A percentile compares a stretch with the other conserved stretches of the same genome.
Evolutionary conservation across 2,888 invertebrate genomes (phyloP).

Genomic region (Cryptophagus acutangulus): DNA sequence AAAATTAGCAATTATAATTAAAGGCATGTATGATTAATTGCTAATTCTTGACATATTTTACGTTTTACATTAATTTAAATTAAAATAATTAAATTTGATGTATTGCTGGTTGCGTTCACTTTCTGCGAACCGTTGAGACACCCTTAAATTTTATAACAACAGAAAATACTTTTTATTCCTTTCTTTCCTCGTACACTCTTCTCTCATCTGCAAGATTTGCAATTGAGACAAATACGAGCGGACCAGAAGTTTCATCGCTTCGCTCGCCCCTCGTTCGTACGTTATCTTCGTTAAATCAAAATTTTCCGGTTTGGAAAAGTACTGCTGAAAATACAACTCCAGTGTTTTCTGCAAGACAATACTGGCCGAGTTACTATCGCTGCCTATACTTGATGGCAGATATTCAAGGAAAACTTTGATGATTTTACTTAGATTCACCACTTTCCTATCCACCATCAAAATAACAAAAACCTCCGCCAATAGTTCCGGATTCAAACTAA

Average conservation of each 20-base stretch:
- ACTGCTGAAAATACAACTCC: slow-evolving; percentile 49
- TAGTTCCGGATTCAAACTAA: slow-evolving; percentile 48
- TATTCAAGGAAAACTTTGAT: slow-evolving; percentile 58
- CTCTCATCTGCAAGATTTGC: slow-evolving; percentile 42
- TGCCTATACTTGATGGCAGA: slow-evolving; percentile 61
- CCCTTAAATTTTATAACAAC: slow-evolving; percentile 13
- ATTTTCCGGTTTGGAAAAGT: slow-evolving; percentile 40
- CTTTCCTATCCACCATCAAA: slow-evolving; percentile 47
- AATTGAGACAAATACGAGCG: slow-evolving; percentile 55
- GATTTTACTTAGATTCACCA: slow-evolving; percentile 47
- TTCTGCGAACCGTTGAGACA: too few relatives aligned
- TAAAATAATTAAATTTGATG: too few relatives aligned
- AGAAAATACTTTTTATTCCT: background rate
- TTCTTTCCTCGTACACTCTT: slow-evolving; percentile 11
- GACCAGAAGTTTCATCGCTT: slow-evolving; percentile 58
- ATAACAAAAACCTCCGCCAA: slow-evolving; percentile 50
- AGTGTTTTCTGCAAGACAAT: slow-evolving; percentile 51
- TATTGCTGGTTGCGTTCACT: too few relatives aligned
- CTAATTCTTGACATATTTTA: too few relatives aligned
- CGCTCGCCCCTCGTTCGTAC: slow-evolving; percentile 49
- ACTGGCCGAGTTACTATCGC: slow-evolving; percentile 49
- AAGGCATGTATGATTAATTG: too few relatives aligned
- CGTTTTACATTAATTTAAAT: too few relatives aligned
- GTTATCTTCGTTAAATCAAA: slow-evolving; percentile 40
- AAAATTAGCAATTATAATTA: too few relatives aligned